Evolutionary conservation across 2,113 vertebrate species (phyloP), one percentile per base, ranked within the genome.

Genomic region (Hyaena hyaena): DNA sequence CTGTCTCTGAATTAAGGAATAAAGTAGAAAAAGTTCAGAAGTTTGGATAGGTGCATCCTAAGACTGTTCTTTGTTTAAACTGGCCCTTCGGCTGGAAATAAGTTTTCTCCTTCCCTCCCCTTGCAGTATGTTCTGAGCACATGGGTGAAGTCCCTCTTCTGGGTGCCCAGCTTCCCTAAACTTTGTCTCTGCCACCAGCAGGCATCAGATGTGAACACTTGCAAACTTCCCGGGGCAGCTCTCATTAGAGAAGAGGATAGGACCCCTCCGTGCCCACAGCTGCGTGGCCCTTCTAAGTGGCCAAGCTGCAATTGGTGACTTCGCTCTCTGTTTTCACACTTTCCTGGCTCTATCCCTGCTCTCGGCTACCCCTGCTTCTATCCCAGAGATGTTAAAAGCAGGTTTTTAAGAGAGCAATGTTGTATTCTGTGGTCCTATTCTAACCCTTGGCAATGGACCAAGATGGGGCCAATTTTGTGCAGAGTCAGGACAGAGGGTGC

Each of bases 1-100:
- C 26, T 65, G 24, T 83, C 14, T 93, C 65, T 68, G 21, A 63
- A 92, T 73, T 58, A 90, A 83, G 63, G 63, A 90, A 43, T 76
- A 35, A 7, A 55, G 48, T 68, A 68, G 66, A 68, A 76, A 66
- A 71, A 50, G 10, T 6, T 43, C 28, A 58, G 14, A 87, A 71
- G 80, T 76, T 39, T 74, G 39, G 63, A 45, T 48, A 33, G 9
- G 10, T 43, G 15, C 2, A 19, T 24, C 3, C 15, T 55, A 55
- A n/a, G 9, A 65, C 5, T 7, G 4, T 12, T 79, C 55, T 88
- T 80, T 92, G 55, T 39, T 97, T 33, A 33, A 89, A 50, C 23
- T 19, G 23, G 39, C 11, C 24, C 2, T 65, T 87, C 2, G 1
- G 2, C 21, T 33, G 15, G 31, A 85, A 86, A 55, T 53, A 90